These are phyloP conservation scores for Phalloptychus januarius DNA, from an alignment of 2,797 vertebrate genomes.

Conservation along the genomic window DNA sequence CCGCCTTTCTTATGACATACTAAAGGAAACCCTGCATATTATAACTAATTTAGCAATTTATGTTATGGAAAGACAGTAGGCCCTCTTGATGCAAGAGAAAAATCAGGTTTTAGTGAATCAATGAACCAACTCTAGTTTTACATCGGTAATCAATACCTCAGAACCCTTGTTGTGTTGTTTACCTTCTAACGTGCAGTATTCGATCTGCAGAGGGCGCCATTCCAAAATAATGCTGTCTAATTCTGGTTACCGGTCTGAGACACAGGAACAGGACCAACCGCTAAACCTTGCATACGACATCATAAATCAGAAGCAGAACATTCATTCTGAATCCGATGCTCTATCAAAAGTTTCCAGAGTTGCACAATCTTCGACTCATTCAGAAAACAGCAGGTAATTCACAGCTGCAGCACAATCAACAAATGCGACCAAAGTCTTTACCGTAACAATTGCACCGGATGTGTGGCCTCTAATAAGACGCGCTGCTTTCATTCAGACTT, in stretches of 20 bases:
- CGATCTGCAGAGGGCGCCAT: background rate
- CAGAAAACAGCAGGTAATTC: background rate
- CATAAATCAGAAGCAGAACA: constrained; percentile 1
- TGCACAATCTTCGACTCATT: background rate
- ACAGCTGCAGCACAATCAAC: background rate
- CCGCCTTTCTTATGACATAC: too few species aligned
- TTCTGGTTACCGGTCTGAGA: background rate
- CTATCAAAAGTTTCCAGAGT: background rate
- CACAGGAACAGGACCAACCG: background rate
- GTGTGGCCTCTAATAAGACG: constrained; percentile 37
- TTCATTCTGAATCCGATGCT: background rate
- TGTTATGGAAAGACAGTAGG: too few species aligned
- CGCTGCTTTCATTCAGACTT: constrained; percentile 4
- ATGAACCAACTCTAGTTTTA: too few species aligned
- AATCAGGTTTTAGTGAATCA: background rate
- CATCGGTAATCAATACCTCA: too few species aligned
- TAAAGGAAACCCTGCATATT: too few species aligned
- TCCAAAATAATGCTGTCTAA: background rate
- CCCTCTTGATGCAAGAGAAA: too few species aligned
- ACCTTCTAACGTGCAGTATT: background rate
- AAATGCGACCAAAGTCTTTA: constrained; percentile 11
- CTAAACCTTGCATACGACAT: background rate
- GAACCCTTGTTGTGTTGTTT: background rate
- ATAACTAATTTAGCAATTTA: too few species aligned
- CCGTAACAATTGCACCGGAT: constrained; percentile 27